Base-by-base conservation (phyloP, 2,113 vertebrate genomes). In the Myotis davidii region DNA sequence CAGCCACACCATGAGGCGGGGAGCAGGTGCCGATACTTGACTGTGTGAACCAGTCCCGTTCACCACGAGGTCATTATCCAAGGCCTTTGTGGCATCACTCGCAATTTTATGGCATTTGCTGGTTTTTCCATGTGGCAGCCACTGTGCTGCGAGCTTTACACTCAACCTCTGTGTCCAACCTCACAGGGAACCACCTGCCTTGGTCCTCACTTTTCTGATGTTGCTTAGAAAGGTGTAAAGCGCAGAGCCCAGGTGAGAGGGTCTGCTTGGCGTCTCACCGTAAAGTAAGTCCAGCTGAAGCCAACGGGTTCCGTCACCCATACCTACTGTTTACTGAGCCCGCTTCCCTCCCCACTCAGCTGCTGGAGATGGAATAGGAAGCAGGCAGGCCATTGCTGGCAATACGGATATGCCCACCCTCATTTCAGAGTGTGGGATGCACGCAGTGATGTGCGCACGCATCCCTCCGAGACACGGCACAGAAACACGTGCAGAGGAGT, bases 391-490 rank as follows among this genome's bases (percentile, higher is more conserved):
- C n/a, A 2, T 34, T 18, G 79, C 17, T 39, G 64, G 73, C 76
- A 82, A 56, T 74, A 65, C 39, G 37, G 81, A 56, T 17, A 29
- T 0, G 6, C 9, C 59, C 4, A 21, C 54, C n/a, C 8, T 70
- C 20, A 14, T 52, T 84, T 87, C 69, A 11, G 5, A 69, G 45
- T 21, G 7, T 39, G 9, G 45, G 14, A 20, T 52, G 69, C 37
- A 2, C 18, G 9, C n/a, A 4, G 6, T 20, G 50, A 37, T n/a
- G 48, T 48, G 2, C 10, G 6, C 25, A 11, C 39, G 14, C 1
- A 20, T 52, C 70, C 37, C 1, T 14, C 76, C 42, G 3, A 1
- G 48, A 52, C 34, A n/a, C 16, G 65, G 6, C 8, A 3, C 10
- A 54, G 61, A 88, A 17, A 23, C 48, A 17, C 0, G 2, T 7